A percentile compares a stretch with the other conserved stretches of the same genome.
phyloP scores from a whole-genome alignment of 30 jellyfish, hydroid and myxozoan genomes.

The Hydra vulgaris region DNA sequence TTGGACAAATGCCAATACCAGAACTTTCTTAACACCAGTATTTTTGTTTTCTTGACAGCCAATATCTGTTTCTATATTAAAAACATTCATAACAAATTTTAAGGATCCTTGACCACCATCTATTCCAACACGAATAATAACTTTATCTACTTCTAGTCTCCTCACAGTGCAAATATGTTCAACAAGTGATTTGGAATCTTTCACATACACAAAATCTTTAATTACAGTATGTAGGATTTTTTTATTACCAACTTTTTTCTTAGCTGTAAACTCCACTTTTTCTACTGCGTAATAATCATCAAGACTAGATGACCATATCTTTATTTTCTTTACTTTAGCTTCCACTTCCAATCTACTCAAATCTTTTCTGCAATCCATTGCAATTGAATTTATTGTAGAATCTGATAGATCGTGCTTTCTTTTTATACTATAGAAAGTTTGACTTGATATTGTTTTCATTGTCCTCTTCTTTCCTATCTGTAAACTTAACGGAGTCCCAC shows the following conservation, averaged over 20 bases:
- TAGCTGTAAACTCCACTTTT: background rate
- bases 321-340: background rate
- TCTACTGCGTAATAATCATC: background rate
- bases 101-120: background rate
- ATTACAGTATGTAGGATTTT: background rate
- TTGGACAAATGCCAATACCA: background rate
- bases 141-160: background rate
- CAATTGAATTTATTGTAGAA: background rate
- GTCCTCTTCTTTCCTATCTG: background rate
- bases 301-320: background rate
- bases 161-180: background rate
- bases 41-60: background rate
- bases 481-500: background rate
- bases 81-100: background rate
- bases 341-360: background rate
- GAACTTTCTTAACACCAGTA: background rate
- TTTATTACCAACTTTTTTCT: background rate
- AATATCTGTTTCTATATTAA: background rate
- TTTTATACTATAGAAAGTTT: background rate
- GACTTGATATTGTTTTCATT: background rate
- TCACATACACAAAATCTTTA: background rate
- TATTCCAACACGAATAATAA: background rate
- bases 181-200: background rate
- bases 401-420: background rate
- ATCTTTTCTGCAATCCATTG: background rate